These are phyloP conservation scores for Dipodomys merriami DNA, from an alignment of 2,113 vertebrate species.

Conservation along the genomic window DNA sequence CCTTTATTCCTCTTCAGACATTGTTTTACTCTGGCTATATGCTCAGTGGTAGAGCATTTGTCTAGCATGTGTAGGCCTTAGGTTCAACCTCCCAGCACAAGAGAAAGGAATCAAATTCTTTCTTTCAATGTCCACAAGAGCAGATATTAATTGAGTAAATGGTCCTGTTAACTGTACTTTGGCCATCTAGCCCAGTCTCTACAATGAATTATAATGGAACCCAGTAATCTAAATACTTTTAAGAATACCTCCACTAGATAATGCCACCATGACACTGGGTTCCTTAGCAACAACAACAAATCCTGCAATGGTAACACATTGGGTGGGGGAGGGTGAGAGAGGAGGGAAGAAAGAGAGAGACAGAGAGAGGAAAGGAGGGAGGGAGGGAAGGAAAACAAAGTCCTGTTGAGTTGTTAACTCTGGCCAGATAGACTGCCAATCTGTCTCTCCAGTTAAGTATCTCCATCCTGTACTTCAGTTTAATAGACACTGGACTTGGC, in stretches of 20 bases:
- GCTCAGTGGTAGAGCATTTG: not conserved
- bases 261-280: not conserved
- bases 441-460: not conserved
- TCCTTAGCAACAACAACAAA: not conserved
- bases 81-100: not conserved
- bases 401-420: not conserved
- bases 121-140: not conserved
- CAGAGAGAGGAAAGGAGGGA: no score
- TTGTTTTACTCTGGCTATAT: not conserved
- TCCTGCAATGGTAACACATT: no score
- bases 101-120: not conserved
- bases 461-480: not conserved
- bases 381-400: not conserved
- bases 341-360: no score
- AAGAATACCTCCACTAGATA: not conserved
- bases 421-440: not conserved
- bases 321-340: no score
- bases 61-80: fast-evolving
- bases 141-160: not conserved
- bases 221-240: not conserved
- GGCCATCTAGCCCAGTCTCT: not conserved
- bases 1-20: not conserved
- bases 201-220: not conserved
- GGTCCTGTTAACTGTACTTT: slow-evolving; percentile 8
- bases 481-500: slow-evolving; percentile 37